Conservation (phyloP, 2,113 vertebrate species). For the Psophia crepitans region DNA sequence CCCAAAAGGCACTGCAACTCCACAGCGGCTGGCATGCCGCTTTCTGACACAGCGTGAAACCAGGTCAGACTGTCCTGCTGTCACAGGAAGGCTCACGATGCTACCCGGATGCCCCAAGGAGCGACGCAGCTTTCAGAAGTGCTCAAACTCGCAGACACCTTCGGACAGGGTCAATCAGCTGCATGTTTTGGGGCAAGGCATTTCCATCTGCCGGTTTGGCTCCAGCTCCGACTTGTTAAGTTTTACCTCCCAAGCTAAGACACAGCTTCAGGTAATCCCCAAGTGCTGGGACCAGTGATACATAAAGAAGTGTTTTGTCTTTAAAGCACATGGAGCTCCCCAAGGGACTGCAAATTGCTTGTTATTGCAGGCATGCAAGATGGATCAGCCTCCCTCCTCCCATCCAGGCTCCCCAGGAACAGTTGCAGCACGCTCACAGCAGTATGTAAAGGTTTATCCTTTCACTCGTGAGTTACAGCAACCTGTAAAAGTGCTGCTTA, state of each 20-base stretch:
- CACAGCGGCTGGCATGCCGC: neutral
- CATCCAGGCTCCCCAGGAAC: neutral
- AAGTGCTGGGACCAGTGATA: neutral
- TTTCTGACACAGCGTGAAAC: neutral
- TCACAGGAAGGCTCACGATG: neutral
- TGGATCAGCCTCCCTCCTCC: neutral
- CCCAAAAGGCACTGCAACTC: neutral
- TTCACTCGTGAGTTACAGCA: neutral
- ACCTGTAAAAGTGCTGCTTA: neutral
- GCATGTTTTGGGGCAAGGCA: neutral
- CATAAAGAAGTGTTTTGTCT: neutral
- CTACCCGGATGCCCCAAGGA: fast-evolving
- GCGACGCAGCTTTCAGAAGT: fast-evolving
- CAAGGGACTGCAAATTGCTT: neutral
- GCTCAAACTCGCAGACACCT: neutral
- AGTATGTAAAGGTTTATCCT: neutral
- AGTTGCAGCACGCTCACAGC: neutral
- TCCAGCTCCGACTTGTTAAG: neutral
- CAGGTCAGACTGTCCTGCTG: neutral
- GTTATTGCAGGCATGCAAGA: neutral
- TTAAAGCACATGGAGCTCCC: neutral
- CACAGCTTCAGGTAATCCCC: neutral
- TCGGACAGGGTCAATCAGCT: fast-evolving
- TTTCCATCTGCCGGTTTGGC: neutral
- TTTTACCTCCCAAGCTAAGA: neutral